Percentiles rank a stretch among this genome's conserved stretches.
phyloP scores from a whole-genome alignment of 2,797 vertebrate species.

The Lepidocolaptes lacrymiger region DNA sequence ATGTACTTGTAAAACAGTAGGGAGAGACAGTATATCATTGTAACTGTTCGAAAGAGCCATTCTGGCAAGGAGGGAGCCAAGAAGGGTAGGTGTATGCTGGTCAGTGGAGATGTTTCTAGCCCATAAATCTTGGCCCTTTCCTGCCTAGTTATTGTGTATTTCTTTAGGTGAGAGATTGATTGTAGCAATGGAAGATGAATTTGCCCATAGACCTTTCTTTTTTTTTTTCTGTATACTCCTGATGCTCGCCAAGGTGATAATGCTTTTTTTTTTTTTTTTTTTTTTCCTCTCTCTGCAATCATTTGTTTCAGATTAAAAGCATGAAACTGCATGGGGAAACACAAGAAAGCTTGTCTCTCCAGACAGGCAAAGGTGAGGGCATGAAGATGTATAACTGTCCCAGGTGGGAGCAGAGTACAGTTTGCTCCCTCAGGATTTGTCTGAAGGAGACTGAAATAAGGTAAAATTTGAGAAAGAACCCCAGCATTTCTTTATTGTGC shows the following conservation, averaged over 20 bases:
- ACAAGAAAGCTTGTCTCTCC: constrained; percentile 57
- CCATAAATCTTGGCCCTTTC: constrained; percentile 98
- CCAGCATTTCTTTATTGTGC: constrained; percentile 14
- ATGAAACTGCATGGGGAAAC: constrained; percentile 75
- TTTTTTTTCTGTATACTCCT: constrained; percentile 79
- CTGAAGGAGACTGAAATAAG: constrained; percentile 65
- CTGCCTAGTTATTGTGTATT: constrained; percentile 99
- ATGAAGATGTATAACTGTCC: constrained; percentile 81
- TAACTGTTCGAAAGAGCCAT: constrained; percentile 88
- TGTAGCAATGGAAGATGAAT: constrained; percentile 97
- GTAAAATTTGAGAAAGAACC: constrained; percentile 45
- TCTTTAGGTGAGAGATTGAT: constrained; percentile 99
- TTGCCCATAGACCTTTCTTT: constrained; percentile 88
- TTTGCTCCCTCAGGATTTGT: constrained; percentile 48
- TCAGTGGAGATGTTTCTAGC: constrained; percentile 94
- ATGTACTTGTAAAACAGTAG: constrained; percentile 99
- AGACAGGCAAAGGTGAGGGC: constrained; percentile 66
- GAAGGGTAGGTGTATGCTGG: constrained; percentile 93
- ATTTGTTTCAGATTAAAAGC: constrained; percentile 92
- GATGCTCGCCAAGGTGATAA: constrained; percentile 94
- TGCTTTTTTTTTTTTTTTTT: constrained; percentile 69
- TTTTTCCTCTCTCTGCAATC: constrained; percentile 65
- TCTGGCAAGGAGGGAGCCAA: constrained; percentile 83
- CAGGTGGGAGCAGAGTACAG: constrained; percentile 59
- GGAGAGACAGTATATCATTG: constrained; percentile 95